A percentile compares a stretch with the other conserved stretches of the same genome.
These are phyloP conservation scores for Epistrophe eligans DNA, from an alignment of 2,888 invertebrate species.

Conservation along the genomic window DNA sequence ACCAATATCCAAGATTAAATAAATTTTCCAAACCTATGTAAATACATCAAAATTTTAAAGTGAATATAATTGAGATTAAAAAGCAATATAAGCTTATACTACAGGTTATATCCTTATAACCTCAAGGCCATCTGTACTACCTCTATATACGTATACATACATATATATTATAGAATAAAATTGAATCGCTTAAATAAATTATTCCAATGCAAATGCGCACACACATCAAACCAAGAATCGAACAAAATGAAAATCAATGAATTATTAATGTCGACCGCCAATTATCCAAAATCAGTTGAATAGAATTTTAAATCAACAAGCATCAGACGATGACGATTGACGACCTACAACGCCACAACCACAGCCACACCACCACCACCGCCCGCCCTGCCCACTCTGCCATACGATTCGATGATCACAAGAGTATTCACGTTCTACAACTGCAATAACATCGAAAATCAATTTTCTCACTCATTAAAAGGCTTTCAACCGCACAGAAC, in stretches of 20 bases:
- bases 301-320: conserved; percentile 47
- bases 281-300: conserved; percentile 57
- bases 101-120: neutral
- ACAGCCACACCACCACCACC: neutral
- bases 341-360: neutral
- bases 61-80: neutral
- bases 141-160: neutral
- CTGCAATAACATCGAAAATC: conserved; percentile 53
- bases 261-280: conserved; percentile 64
- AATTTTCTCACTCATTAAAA: conserved; percentile 55
- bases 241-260: conserved; percentile 52
- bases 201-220: conserved; percentile 36
- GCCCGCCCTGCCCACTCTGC: neutral
- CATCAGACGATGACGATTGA: conserved; percentile 5
- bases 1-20: neutral
- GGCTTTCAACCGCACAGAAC: conserved; percentile 4
- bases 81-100: neutral
- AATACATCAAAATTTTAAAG: neutral
- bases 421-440: conserved; percentile 18
- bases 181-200: conserved; percentile 6
- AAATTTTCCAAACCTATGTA: neutral
- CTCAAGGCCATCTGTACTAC: conserved; percentile 5
- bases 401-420: neutral
- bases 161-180: neutral
- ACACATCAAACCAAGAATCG: conserved; percentile 3